Conservation (phyloP, 2,797 vertebrate genomes). For the Brotula barbata region DNA sequence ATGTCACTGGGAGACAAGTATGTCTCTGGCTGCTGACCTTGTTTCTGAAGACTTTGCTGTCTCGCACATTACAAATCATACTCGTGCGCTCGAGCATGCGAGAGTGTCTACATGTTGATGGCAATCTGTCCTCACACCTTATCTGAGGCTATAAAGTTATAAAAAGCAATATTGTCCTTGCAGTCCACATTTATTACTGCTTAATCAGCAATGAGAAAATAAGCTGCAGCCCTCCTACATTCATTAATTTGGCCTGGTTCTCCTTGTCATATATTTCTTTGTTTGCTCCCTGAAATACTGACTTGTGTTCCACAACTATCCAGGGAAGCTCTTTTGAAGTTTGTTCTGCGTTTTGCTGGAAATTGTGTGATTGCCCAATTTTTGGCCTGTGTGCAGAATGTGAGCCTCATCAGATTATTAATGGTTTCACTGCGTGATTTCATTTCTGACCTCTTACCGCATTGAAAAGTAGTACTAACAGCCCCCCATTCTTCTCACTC, state of each 20-base stretch:
- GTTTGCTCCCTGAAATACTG: constrained; percentile 33
- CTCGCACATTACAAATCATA: neutral
- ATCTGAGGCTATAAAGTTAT: constrained; percentile 34
- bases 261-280: constrained; percentile 42
- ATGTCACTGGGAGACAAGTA: constrained; percentile 10
- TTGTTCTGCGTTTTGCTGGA: constrained; percentile 45
- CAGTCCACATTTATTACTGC: constrained; percentile 33
- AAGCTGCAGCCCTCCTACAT: constrained; percentile 25
- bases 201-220: constrained; percentile 47
- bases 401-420: constrained; percentile 10
- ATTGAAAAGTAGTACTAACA: constrained; percentile 3
- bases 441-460: constrained; percentile 1
- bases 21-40: constrained; percentile 13
- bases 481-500: constrained; percentile 8
- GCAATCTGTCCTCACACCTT: constrained; percentile 24
- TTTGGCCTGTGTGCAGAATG: constrained; percentile 35
- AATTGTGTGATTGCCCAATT: constrained; percentile 49
- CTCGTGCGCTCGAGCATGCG: neutral
- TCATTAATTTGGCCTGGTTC: constrained; percentile 37
- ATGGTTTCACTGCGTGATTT: neutral
- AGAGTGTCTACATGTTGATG: neutral
- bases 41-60: constrained; percentile 8
- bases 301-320: constrained; percentile 32
- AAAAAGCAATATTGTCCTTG: constrained; percentile 30
- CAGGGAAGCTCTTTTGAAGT: constrained; percentile 31